Base-by-base conservation (phyloP, 2,888 invertebrate species). In the Sinotaia quadrata region DNA sequence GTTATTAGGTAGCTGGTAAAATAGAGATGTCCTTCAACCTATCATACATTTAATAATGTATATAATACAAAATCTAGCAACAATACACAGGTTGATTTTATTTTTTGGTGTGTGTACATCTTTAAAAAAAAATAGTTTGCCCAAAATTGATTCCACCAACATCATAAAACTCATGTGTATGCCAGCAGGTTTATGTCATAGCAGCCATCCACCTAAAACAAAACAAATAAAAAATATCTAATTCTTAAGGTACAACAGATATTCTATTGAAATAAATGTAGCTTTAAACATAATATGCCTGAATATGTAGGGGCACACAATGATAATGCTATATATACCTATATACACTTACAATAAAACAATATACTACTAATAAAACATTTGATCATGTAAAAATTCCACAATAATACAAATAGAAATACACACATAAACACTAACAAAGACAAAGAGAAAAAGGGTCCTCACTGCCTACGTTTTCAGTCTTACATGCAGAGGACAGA, bases 131-230 rank as follows among this genome's bases (percentile, higher is more conserved):
- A n/a, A n/a, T n/a, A n/a, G n/a, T n/a, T n/a, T n/a, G n/a, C n/a
- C n/a, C n/a, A n/a, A n/a, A n/a, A n/a, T n/a, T n/a, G n/a, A n/a
- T n/a, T n/a, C n/a, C n/a, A n/a, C n/a, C n/a, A n/a, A n/a, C n/a
- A n/a, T n/a, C n/a, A n/a, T n/a, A n/a, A n/a, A n/a, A n/a, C n/a
- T 75, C 68, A 83, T 7, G 83, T 78, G 68, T 85, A 85, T 0
- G 85, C 81, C 52, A 85, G 73, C 8, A 85, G 72, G 63, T 85
- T 85, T 29, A 85, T 84, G 52, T 85, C 85, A 71, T 85, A 85
- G 68, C 84, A 82, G 12, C 85, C 84, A 75, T 85, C 85, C 44
- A 84, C 81, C 85, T 85, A 79, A 54, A 71, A 72, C 34, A 69
- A 47, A 70, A 61, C 41, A 15, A 24, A 21, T 62, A 12, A 18